Percentiles rank a stretch among this genome's conserved stretches.
Conservation (phyloP, 2,113 vertebrate species). For the Petroica traversi region DNA sequence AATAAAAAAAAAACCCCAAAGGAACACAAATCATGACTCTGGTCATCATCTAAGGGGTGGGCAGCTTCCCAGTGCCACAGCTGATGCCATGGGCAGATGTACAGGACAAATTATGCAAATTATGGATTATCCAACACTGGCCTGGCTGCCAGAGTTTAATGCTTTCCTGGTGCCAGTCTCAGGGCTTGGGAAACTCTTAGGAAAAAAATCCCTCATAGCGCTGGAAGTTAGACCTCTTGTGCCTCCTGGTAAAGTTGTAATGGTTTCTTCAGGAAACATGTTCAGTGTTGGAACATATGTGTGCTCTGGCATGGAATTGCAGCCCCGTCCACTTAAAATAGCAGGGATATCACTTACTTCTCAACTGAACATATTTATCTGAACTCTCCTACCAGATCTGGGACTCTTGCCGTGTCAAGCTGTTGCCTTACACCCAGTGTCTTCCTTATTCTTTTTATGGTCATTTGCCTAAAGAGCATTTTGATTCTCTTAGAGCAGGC, state of each 20-base stretch:
- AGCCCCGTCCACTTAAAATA: neutral
- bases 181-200: neutral
- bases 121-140: neutral
- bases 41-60: neutral
- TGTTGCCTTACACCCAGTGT: neutral
- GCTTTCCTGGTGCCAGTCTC: neutral
- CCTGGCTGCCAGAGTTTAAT: neutral
- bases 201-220: too few relatives aligned
- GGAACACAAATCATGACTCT: neutral
- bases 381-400: neutral
- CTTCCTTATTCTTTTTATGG: neutral
- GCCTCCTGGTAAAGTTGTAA: neutral
- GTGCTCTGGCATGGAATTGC: neutral
- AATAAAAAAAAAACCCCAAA: neutral
- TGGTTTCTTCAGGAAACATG: neutral
- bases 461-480: neutral
- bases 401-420: neutral
- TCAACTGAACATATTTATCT: neutral
- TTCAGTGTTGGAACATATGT: rapidly evolving
- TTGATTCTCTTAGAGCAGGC: neutral
- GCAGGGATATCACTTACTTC: neutral
- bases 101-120: neutral
- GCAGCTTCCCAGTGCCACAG: neutral
- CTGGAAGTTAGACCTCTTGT: neutral
- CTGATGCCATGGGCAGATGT: neutral